Base-by-base conservation (phyloP, 2,113 vertebrate species). In the Melozone crissalis region DNA sequence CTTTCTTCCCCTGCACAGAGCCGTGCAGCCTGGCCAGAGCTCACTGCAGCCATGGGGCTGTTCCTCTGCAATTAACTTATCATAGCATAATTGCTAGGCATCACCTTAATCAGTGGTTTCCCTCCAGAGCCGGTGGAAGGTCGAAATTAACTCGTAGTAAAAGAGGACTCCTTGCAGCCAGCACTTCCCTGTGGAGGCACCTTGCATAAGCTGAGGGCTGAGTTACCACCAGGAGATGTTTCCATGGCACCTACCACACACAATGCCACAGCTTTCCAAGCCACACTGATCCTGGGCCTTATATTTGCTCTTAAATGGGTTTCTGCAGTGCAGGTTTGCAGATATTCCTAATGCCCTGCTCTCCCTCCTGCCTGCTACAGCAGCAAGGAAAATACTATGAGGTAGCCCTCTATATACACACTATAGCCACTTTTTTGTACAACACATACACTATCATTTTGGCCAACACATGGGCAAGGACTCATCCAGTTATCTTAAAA, bases 241-340 rank as follows among this genome's bases (percentile, higher is more conserved):
- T 92, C 97, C 95, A 97, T 94, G 71, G 84, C 58, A 54, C 71
- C 91, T 75, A 20, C 37, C 22, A n/a, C 59, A 74, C 93, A 90
- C 94, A 95, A 4, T 6, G 6, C 66, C 87, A 78, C 24, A 3
- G 87, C 54, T 89, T 93, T 89, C 92, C 15, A n/a, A 61, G 88
- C 35, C 44, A 37, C 1, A 0, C 27, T 18, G 43, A 44, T n/a
- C 4, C 7, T 10, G 16, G 15, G 33, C 19, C 46, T 47, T 9
- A 15, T 54, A 52, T 51, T 95, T 87, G 41, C 27, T 59, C 88
- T 16, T 20, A 6, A 68, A 43, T 1, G 7, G 13, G 1, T 8
- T 75, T 86, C 79, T 78, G 19, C 44, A 43, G 2, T 9, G 37
- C 51, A 80, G 10, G 47, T 63, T 89, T 80, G 18, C 68, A 83